Conservation (phyloP, 1,140 invertebrate species). For the Leptinotarsa texana region DNA sequence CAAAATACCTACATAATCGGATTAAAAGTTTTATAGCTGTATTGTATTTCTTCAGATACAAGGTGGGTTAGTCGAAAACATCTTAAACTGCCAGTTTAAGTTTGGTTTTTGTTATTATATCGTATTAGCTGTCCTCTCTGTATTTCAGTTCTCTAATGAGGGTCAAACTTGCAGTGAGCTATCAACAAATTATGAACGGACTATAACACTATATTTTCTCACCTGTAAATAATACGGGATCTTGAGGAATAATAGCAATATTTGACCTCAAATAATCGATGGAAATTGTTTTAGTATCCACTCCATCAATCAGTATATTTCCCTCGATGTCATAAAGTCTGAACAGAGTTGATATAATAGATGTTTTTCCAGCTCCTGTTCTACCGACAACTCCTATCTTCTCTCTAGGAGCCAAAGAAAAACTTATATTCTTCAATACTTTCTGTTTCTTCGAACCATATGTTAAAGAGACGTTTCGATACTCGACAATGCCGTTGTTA, state of each 20-base stretch:
- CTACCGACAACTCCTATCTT: slow-evolving; percentile 79
- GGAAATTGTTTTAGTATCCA: slow-evolving; percentile 64
- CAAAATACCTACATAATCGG: too few relatives aligned
- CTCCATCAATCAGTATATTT: slow-evolving; percentile 62
- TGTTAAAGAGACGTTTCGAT: slow-evolving; percentile 66
- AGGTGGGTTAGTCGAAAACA: too few relatives aligned
- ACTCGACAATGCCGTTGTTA: slow-evolving; percentile 68
- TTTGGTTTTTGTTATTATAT: too few relatives aligned
- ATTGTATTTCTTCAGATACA: too few relatives aligned
- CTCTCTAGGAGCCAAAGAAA: slow-evolving; percentile 62
- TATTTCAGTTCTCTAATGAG: too few relatives aligned
- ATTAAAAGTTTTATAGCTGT: too few relatives aligned
- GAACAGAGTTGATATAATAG: slow-evolving; percentile 74
- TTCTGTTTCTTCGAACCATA: slow-evolving; percentile 64
- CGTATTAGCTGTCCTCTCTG: too few relatives aligned
- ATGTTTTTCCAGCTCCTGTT: slow-evolving; percentile 84
- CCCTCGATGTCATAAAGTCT: slow-evolving; percentile 61
- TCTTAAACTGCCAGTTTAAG: too few relatives aligned
- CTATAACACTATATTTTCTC: not conserved
- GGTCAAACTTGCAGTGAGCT: too few relatives aligned
- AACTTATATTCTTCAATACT: slow-evolving; percentile 75
- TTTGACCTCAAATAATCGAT: slow-evolving; percentile 70
- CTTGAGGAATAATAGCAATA: slow-evolving; percentile 69
- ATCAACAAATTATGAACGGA: too few relatives aligned
- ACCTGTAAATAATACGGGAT: slow-evolving; percentile 65